These are phyloP conservation scores for Oryzias curvinotus DNA, from an alignment of 2,113 vertebrate genomes.

Conservation along the genomic window DNA sequence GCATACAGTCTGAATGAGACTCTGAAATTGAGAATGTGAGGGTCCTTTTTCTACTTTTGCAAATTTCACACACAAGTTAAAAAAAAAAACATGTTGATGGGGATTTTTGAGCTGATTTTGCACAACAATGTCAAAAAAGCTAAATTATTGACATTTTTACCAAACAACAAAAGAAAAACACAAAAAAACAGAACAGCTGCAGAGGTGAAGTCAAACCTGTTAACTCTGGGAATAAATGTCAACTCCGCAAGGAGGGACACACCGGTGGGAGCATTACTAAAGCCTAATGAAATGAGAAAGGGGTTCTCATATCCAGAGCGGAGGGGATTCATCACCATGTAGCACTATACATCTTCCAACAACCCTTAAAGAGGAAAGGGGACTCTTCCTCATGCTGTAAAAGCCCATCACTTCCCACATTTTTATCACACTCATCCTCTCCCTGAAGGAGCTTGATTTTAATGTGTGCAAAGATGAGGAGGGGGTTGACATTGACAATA, in stretches of 20 bases:
- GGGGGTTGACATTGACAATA: constrained; percentile 36
- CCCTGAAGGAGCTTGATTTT: constrained; percentile 59
- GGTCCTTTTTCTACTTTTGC: background rate
- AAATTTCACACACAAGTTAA: too few species aligned
- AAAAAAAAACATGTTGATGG: too few species aligned
- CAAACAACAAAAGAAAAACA: background rate
- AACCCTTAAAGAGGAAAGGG: constrained; percentile 56
- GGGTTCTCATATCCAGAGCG: constrained; percentile 49
- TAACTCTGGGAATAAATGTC: constrained; percentile 57
- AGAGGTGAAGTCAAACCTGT: constrained; percentile 31
- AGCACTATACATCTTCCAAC: constrained; percentile 66
- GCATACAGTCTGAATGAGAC: background rate
- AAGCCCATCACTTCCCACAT: constrained; percentile 20
- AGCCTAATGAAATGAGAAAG: constrained; percentile 76
- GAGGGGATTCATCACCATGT: constrained; percentile 61
- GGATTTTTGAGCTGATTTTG: too few species aligned
- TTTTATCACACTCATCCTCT: constrained; percentile 48
- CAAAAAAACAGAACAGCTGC: background rate
- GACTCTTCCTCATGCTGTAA: constrained; percentile 55
- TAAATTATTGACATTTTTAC: background rate
- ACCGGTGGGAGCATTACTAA: constrained; percentile 68
- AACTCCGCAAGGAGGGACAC: constrained; percentile 44
- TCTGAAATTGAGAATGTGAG: background rate
- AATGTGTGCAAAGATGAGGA: constrained; percentile 25
- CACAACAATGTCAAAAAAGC: too few species aligned